Percentiles rank a stretch among this genome's conserved stretches.
Conservation (phyloP, 1,140 invertebrate genomes). For the Pseudomyrmex concolor region DNA sequence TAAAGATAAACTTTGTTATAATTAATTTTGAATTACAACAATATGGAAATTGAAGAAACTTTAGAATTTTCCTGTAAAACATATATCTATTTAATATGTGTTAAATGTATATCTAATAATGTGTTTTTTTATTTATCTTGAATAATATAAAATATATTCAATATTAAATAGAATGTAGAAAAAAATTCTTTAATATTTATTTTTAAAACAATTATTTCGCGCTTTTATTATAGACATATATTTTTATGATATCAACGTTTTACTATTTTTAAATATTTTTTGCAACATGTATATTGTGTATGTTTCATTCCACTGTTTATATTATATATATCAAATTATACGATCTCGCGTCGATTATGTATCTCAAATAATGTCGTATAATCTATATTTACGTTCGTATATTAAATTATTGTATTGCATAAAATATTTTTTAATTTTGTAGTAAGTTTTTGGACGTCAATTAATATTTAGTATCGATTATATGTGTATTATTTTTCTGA, state of each 20-base stretch:
- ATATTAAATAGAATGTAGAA: not conserved
- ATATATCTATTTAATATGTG: not conserved
- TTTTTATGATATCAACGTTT: not conserved
- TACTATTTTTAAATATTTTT: conserved; percentile 5
- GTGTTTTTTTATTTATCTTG: too few species aligned
- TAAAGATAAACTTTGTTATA: not conserved
- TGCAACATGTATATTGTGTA: not conserved
- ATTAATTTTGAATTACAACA: not conserved
- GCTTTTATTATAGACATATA: too few species aligned
- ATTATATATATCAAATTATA: conserved; percentile 5
- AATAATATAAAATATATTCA: not conserved
- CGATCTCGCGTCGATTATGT: not conserved
- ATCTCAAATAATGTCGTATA: not conserved
- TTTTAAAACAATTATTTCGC: too few species aligned
- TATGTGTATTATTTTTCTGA: not conserved
- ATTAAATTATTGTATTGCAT: conserved; percentile 27
- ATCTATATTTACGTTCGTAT: conserved; percentile 21
- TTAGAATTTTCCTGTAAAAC: not conserved
- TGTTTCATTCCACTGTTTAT: not conserved
- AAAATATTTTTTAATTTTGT: conserved; percentile 2
- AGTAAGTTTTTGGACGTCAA: conserved; percentile 17
- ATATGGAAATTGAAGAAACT: not conserved
- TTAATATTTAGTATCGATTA: not conserved
- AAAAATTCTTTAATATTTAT: too few species aligned
- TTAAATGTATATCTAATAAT: not conserved